phyloP scores from a whole-genome alignment of 2,797 vertebrate species.

The Thunnus albacares region DNA sequence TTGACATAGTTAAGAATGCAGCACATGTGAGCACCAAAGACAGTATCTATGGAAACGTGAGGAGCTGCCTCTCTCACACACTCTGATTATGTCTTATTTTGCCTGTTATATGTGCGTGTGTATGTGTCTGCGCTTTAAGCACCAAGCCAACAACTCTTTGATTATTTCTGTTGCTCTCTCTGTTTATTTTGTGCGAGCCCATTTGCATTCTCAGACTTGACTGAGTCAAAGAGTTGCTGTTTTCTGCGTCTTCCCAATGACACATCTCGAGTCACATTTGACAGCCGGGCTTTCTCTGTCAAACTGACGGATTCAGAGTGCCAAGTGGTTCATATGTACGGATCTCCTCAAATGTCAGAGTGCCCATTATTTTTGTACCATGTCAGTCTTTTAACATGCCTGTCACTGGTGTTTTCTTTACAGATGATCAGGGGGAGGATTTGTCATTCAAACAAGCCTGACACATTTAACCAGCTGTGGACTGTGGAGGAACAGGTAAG shows the following conservation, averaged over 20 bases:
- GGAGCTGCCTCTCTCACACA: slow-evolving; percentile 32
- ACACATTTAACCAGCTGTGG: slow-evolving; percentile 99
- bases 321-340: slow-evolving; percentile 46
- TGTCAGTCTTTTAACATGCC: slow-evolving; percentile 49
- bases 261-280: slow-evolving; percentile 49
- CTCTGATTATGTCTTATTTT: slow-evolving; percentile 46
- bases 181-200: slow-evolving; percentile 34
- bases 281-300: slow-evolving; percentile 60
- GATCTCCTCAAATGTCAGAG: slow-evolving; percentile 40
- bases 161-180: slow-evolving; percentile 39
- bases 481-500: slow-evolving; percentile 97
- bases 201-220: slow-evolving; percentile 51
- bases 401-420: slow-evolving; percentile 66
- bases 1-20: slow-evolving; percentile 38
- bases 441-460: slow-evolving; percentile 95
- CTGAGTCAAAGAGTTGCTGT: slow-evolving; percentile 47
- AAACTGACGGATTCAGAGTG: slow-evolving; percentile 36
- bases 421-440: slow-evolving; percentile 97
- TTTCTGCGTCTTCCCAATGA: slow-evolving; percentile 40
- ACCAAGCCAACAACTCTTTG: slow-evolving; percentile 37
- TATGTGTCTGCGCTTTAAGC: slow-evolving; percentile 30
- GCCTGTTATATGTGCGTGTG: not conserved
- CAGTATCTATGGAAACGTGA: slow-evolving; percentile 77
- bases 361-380: slow-evolving; percentile 38
- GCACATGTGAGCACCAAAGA: slow-evolving; percentile 47